These are phyloP conservation scores for Stenopsyche tienmushanensis DNA, from an alignment of 1,140 invertebrate genomes.

Conservation along the genomic window DNA sequence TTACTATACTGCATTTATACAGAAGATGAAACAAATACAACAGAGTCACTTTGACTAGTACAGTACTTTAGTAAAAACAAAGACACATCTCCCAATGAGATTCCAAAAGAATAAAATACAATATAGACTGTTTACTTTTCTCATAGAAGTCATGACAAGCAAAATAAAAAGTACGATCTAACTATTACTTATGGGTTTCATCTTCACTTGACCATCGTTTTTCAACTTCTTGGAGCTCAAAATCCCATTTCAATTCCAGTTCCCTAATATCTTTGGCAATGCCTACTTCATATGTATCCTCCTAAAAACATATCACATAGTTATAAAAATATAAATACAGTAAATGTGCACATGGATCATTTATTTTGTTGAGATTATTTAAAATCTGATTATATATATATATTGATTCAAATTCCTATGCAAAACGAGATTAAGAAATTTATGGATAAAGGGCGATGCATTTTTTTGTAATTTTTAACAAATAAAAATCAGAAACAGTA, in stretches of 20 bases:
- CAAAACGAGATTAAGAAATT: no score
- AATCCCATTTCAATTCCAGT: conserved; percentile 65
- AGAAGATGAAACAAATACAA: no score
- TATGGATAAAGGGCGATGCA: no score
- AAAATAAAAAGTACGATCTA: conserved; percentile 8
- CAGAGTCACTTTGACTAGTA: conserved; percentile 30
- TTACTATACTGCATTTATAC: no score
- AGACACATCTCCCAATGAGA: conserved; percentile 3
- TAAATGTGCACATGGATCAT: background rate
- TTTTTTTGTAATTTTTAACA: no score
- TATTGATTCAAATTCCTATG: no score
- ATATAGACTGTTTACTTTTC: background rate
- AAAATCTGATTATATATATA: no score
- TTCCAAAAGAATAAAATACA: no score
- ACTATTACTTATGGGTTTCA: conserved; percentile 46
- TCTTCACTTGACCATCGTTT: conserved; percentile 65
- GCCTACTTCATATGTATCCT: conserved; percentile 66
- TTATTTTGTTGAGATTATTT: no score
- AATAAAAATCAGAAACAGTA: no score
- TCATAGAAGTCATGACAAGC: conserved; percentile 1
- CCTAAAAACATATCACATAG: conserved; percentile 10
- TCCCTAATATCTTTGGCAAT: conserved; percentile 70
- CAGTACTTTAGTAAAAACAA: conserved; percentile 7
- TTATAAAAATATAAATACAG: background rate
- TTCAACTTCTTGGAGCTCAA: conserved; percentile 67